A percentile compares a stretch with the other conserved stretches of the same genome.
Evolutionary conservation across 2,113 vertebrate genomes (phyloP).

Genomic region (Orcinus orca): DNA sequence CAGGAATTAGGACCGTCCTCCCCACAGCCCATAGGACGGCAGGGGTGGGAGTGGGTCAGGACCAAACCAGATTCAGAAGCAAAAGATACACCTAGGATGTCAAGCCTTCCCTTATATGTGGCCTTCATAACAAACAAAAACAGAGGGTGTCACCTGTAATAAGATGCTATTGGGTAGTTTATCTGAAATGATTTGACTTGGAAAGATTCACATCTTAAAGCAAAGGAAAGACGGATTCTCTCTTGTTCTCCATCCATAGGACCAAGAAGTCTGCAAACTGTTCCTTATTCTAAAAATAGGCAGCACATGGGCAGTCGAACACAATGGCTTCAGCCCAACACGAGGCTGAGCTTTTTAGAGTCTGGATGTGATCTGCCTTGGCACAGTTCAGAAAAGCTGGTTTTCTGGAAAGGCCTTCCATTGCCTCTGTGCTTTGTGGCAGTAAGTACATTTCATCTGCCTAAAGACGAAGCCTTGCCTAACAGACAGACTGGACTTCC

Average conservation of each 20-base stretch:
- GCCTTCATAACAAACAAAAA: not conserved
- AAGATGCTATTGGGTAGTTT: fast-evolving
- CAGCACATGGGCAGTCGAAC: not conserved
- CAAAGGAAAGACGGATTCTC: not conserved
- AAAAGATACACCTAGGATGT: not conserved
- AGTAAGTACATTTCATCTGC: not conserved
- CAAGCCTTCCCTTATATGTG: fast-evolving
- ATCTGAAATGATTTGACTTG: not conserved
- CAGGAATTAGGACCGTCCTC: not conserved
- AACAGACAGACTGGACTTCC: not conserved
- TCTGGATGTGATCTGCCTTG: not conserved
- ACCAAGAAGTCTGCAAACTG: not conserved
- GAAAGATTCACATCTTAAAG: not conserved
- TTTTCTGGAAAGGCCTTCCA: constrained; percentile 33
- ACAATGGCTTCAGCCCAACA: not conserved
- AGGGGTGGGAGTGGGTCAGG: not conserved
- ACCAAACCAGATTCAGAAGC: not conserved
- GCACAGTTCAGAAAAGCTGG: not conserved
- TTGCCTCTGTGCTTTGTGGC: not conserved
- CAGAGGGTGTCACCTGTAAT: not conserved
- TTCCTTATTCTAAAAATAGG: not conserved
- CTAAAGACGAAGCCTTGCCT: not conserved
- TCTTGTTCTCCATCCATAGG: not conserved
- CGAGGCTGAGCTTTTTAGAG: not conserved
- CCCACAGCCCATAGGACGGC: fast-evolving